Evolutionary conservation across 2,113 vertebrate genomes (phyloP).

Genomic region (Enhydra lutris): DNA sequence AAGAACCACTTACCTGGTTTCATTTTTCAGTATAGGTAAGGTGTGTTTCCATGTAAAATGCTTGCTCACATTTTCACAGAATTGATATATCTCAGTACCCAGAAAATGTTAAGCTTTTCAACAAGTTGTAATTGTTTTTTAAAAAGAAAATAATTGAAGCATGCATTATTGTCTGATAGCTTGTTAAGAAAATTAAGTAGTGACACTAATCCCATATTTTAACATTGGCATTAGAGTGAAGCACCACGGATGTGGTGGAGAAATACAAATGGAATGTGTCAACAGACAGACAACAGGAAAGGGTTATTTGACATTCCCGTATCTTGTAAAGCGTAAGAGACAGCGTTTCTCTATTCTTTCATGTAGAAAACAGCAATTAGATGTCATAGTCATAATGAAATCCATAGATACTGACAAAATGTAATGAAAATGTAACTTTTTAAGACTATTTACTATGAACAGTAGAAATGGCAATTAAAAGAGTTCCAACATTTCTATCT

Average conservation of each 20-base stretch:
- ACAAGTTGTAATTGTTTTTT: not conserved
- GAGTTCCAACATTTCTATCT: not conserved
- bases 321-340: not conserved
- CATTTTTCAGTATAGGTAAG: not conserved
- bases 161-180: not conserved
- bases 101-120: slow-evolving; percentile 37
- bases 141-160: not conserved
- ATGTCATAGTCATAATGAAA: slow-evolving; percentile 28
- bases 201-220: slow-evolving; percentile 24
- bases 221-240: slow-evolving; percentile 39
- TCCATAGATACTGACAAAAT: slow-evolving; percentile 50
- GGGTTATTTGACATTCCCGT: not conserved
- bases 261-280: slow-evolving; percentile 25
- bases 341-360: slow-evolving; percentile 12
- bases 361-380: slow-evolving; percentile 50
- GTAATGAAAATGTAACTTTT: slow-evolving; percentile 27
- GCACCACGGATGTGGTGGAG: not conserved
- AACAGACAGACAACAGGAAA: not conserved
- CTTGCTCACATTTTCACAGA: not conserved
- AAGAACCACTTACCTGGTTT: not conserved
- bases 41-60: not conserved
- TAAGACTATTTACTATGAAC: slow-evolving; percentile 4
- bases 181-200: slow-evolving; percentile 56
- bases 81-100: slow-evolving; percentile 30
- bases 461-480: slow-evolving; percentile 24